Evolutionary conservation across 2,113 vertebrate genomes (phyloP), one percentile per base, ranked within the genome.

Genomic region (Illadopsis cleaveri): DNA sequence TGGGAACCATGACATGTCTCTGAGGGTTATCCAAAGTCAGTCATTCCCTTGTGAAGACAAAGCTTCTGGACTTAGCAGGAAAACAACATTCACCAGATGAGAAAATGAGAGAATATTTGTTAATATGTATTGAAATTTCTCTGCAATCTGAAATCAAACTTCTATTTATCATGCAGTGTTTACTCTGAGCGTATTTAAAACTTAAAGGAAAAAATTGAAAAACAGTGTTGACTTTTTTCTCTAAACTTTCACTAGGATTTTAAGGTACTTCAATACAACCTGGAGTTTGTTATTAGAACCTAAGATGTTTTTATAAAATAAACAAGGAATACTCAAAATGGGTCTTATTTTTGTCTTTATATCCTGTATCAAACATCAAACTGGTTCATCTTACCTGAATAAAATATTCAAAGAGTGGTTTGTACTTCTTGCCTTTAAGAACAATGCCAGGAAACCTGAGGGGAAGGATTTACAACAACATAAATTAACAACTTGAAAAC

Each of bases 381-480:
- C 5, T 58, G 16, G 6, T 50, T 61, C 20, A 24, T 7, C 82
- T 98, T 97, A 99, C 99, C 99, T 99, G 98, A 88, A 98, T 94
- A 96, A 99, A 99, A 97, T 99, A 99, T 11, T 98, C 97, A 96
- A 99, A 99, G 48, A 99, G 98, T 31, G 99, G 99, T 93, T 97
- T 99, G 93, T 99, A 99, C 70, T 98, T 98, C 97, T 99, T 99
- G 86, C 99, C 99, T 97, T 99, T 99, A 77, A 99, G 98, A 45
- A 20, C 92, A 95, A 98, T 94, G 45, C 99, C 99, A 89, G 98
- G 99, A 98, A 99, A 99, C 91, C 99, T 99, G 94, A 85, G 92
- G 84, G 90, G 84, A 96, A 94, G 79, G 16, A 94, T 50, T 71
- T 35, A 86, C 15, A 83, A 3, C 15, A 87, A 80, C 31, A 86